Evolutionary conservation across 1,140 invertebrate genomes (phyloP).

Genomic region (Pogonognathellus flavescens): DNA sequence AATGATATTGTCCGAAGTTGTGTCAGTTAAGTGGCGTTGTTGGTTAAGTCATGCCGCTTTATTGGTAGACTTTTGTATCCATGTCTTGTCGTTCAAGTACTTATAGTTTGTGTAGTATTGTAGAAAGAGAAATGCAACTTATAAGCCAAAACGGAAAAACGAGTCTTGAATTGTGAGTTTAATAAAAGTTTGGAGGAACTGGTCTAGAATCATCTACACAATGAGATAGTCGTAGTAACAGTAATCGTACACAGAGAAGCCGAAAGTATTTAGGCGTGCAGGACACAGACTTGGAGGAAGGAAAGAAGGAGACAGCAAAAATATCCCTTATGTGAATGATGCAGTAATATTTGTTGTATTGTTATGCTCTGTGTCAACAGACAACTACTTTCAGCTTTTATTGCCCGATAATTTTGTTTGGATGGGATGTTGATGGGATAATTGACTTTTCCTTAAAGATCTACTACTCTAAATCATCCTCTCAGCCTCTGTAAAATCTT

Average conservation of each 20-base stretch:
- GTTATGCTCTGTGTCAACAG: constrained; percentile 23
- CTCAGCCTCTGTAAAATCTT: too few species aligned
- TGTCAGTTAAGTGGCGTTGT: too few species aligned
- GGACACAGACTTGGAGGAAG: not conserved
- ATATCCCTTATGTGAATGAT: not conserved
- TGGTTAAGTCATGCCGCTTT: too few species aligned
- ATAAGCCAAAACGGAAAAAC: constrained; percentile 7
- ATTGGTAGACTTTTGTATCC: too few species aligned
- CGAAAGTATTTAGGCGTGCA: constrained; percentile 25
- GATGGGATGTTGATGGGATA: constrained; percentile 35
- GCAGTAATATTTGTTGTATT: constrained; percentile 17
- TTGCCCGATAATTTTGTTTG: constrained; percentile 60
- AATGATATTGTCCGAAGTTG: too few species aligned
- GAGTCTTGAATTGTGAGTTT: not conserved
- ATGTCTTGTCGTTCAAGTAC: not conserved
- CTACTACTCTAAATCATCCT: too few species aligned
- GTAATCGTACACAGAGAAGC: not conserved
- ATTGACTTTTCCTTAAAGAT: not conserved
- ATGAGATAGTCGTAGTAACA: not conserved
- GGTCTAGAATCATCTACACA: not conserved
- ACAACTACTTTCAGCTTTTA: constrained; percentile 59
- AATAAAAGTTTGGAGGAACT: not conserved
- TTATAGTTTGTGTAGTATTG: not conserved
- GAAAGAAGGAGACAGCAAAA: not conserved
- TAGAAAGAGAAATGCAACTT: not conserved